Evolutionary conservation across 2,113 vertebrate genomes (phyloP), one percentile per base, ranked within the genome.

Genomic region (Pycnonotus jocosus): DNA sequence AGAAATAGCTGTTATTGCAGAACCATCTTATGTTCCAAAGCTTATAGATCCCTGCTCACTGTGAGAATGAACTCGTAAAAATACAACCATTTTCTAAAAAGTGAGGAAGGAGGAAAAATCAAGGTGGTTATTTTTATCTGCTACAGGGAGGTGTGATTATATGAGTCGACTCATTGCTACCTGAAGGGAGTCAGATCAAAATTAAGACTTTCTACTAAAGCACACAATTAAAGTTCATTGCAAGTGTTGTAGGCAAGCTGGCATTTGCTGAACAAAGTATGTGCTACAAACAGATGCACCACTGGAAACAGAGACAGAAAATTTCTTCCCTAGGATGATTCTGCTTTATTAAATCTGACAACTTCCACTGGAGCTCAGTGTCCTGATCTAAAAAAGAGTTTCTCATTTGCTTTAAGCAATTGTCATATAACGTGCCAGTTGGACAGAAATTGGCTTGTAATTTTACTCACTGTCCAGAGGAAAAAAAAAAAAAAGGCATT

Each of bases 121-220:
- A 97, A 96, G 96, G 96, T 95, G 64, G 91, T 81, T 97, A 95
- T 97, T 97, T 97, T 97, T 97, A 92, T 95, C 95, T 97, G 92
- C 96, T 96, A 60, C 22, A 31, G 86, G 90, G 96, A 95, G 54
- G 93, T 96, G 65, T 94, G 97, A 98, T 98, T 98, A 96, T 95
- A 76, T 97, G 91, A 91, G 95, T 93, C 22, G 2, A 96, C 94
- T 98, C 95, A 96, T 97, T 98, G 94, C 95, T 98, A 98, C 97
- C 97, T 95, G 91, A 97, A 97, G 96, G 87, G 97, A 97, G 92
- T 97, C 89, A 93, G 91, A 95, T 97, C 95, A 97, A 97, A 98
- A 97, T 98, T 97, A 97, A 97, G 96, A 97, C 95, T 96, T 97
- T 95, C 94, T 95, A 89, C 96, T 95, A 97, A 97, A 97, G 93